Evolutionary conservation across 2,113 vertebrate species (phyloP).

Genomic region (Laterallus jamaicensis): DNA sequence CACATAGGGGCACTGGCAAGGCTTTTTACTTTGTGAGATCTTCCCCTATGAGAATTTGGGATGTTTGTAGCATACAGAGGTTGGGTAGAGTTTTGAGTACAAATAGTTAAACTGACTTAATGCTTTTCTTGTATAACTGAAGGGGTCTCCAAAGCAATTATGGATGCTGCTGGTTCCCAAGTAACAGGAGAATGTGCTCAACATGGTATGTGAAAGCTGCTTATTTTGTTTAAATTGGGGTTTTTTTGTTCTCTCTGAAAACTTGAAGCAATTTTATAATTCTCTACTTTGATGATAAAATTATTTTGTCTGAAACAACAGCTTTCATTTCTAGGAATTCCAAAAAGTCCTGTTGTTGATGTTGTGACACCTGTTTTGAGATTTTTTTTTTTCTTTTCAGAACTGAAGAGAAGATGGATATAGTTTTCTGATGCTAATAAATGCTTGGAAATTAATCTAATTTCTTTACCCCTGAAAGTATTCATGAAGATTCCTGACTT

Average conservation of each 20-base stretch:
- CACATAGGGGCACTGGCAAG: background rate
- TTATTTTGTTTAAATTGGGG: background rate
- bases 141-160: slow-evolving; percentile 91
- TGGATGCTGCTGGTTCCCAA: slow-evolving; percentile 81
- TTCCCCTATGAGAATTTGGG: background rate
- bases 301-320: background rate
- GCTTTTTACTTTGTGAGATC: background rate
- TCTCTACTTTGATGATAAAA: background rate
- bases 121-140: background rate
- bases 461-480: background rate
- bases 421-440: background rate
- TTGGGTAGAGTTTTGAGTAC: background rate
- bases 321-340: background rate
- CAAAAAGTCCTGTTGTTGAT: background rate
- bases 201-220: slow-evolving; percentile 71
- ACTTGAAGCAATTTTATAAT: background rate
- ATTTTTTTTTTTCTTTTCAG: background rate
- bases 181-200: slow-evolving; percentile 74
- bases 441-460: background rate
- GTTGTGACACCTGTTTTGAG: background rate
- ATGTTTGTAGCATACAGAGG: background rate
- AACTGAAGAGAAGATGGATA: background rate
- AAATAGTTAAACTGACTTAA: background rate
- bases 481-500: background rate
- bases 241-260: background rate